Evolutionary conservation across 1,140 invertebrate species (phyloP).

Genomic region (Argopecten irradians): DNA sequence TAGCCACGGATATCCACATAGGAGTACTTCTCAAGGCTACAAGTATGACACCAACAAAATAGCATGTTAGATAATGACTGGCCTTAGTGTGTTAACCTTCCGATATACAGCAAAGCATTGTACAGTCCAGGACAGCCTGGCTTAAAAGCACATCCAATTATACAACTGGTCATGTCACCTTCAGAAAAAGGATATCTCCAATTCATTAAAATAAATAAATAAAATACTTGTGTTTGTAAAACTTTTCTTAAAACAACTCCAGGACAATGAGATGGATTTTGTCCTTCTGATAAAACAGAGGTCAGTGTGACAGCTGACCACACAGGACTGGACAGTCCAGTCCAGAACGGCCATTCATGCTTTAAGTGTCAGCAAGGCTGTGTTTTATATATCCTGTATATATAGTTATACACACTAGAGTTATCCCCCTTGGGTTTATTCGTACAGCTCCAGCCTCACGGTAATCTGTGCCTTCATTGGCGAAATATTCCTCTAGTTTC

Average conservation of each 20-base stretch:
- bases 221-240: slow-evolving; percentile 19
- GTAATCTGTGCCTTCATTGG: slow-evolving; percentile 98
- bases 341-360: background rate
- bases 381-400: background rate
- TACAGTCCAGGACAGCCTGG: background rate
- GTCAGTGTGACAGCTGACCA: background rate
- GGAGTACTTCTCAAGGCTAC: no score
- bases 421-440: slow-evolving; percentile 47
- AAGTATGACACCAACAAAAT: background rate
- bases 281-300: background rate
- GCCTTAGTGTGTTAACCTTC: background rate
- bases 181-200: background rate
- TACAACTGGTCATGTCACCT: background rate
- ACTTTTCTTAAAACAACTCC: background rate
- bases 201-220: background rate
- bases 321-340: background rate
- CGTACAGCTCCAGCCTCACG: slow-evolving; percentile 88
- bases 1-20: background rate
- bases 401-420: background rate
- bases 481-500: slow-evolving; percentile 99
- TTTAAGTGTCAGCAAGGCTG: background rate
- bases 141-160: background rate
- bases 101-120: background rate
- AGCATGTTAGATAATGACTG: background rate
- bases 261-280: background rate